A percentile compares a stretch with the other conserved stretches of the same genome.
Conservation (phyloP, 2,113 vertebrate species). For the Hippolais icterina region DNA sequence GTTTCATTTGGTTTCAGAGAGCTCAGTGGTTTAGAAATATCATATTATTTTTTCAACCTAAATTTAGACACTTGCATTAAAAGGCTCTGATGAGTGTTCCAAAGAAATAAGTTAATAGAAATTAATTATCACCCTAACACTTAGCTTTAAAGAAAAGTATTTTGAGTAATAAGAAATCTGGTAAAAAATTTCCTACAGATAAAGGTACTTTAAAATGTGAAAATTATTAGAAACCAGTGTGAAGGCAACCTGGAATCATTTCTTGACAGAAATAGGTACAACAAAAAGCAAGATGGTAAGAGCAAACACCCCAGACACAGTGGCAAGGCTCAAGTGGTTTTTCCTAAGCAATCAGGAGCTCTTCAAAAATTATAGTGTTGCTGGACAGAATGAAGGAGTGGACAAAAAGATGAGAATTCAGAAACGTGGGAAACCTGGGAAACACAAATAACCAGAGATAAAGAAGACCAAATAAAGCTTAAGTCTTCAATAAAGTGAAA, state of each 20-base stretch:
- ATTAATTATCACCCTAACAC: slow-evolving; percentile 23
- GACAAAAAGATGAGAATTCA: not conserved
- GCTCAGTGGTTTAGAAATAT: not conserved
- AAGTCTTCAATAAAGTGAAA: not conserved
- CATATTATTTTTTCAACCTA: not conserved
- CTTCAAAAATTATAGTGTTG: not conserved
- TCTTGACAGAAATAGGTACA: not conserved
- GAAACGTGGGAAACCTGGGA: not conserved
- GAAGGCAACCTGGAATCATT: not conserved
- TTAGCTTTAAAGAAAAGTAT: not conserved
- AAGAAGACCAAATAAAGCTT: not conserved
- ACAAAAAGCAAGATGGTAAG: not conserved
- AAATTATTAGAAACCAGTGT: not conserved
- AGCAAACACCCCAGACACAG: not conserved
- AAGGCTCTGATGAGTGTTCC: not conserved
- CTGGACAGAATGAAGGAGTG: not conserved
- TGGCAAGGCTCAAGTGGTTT: not conserved
- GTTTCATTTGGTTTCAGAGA: not conserved
- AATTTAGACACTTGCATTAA: not conserved
- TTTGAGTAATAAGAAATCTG: not conserved
- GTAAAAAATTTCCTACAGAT: not conserved
- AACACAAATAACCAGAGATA: not conserved
- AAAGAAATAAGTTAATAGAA: not conserved
- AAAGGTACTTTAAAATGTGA: not conserved
- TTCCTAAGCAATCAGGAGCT: not conserved